Base-by-base conservation (phyloP, 2,888 invertebrate genomes). In the Ennomos erosarius region DNA sequence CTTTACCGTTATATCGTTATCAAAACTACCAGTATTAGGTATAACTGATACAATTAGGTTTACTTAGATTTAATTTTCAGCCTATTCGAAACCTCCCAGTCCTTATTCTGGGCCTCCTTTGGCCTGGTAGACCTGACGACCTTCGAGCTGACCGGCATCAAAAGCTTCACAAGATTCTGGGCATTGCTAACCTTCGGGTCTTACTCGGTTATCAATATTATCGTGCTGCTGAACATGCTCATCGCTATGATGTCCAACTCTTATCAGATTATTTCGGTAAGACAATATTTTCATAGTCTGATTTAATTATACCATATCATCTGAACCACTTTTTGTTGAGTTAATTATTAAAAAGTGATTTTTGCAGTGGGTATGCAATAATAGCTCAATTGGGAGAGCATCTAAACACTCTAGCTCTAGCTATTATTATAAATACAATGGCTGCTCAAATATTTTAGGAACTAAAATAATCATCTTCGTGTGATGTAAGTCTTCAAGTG, bases 161-260 rank as follows among this genome's bases (percentile, higher is more conserved):
- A 99, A 88, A 96, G 97, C 72, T 98, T 98, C 85, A 99, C 99
- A 0, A 95, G 98, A 77, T 99, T 98, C 92, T 99, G 96, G 99
- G 98, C 98, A 0, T 94, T 99, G 54, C 94, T 99, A 5, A 99
- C 99, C 96, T 99, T 99, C 82, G 99, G 99, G 42, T 98, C 97
- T 6, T 99, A 99, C 89, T 98, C 98, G 57, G 98, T 98, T 64
- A 99, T 99, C 87, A 98, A 99, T 84, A 96, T 99, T 67, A 98
- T 99, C 73, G 99, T 99, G 0, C 94, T 99, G 33, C 94, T 99
- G 64, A 99, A 99, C 89, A 98, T 99, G 96, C 95, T 99, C 40
- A 99, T 99, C 82, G 99, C 99, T 78, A 99, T 99, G 99, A 99
- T 99, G 99, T 98, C 98, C 61, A 99, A 98, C 87, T 99, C 99